These are phyloP conservation scores for Drosophila erecta DNA, from an alignment of 1,140 invertebrate species.

Conservation along the genomic window DNA sequence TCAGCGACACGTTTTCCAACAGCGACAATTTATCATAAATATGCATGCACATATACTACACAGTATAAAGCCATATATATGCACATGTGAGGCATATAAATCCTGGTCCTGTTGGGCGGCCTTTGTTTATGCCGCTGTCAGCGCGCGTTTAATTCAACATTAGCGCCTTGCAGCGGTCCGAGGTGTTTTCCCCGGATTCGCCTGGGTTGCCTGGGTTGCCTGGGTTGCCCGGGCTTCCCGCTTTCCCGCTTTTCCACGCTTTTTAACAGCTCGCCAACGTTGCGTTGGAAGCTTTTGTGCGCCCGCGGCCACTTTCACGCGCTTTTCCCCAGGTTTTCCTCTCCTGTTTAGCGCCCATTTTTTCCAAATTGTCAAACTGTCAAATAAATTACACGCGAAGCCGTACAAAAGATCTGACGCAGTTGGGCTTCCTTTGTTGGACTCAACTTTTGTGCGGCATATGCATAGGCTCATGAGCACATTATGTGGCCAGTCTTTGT, in stretches of 20 bases:
- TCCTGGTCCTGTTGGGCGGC: constrained; percentile 55
- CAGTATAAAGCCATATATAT: constrained; percentile 4
- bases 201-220: neutral
- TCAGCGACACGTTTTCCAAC: constrained; percentile 72
- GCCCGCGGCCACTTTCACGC: constrained; percentile 68
- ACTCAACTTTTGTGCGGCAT: constrained; percentile 45
- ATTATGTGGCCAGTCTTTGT: constrained; percentile 59
- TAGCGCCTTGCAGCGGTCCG: constrained; percentile 76
- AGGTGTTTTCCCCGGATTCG: constrained; percentile 27
- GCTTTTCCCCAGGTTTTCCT: constrained; percentile 45
- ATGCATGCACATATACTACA: constrained; percentile 45
- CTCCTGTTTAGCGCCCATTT: constrained; percentile 31
- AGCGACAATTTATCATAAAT: constrained; percentile 78
- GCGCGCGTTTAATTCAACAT: constrained; percentile 80
- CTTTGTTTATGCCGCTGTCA: constrained; percentile 78
- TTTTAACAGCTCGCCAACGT: constrained; percentile 17
- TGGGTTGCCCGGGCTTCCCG: constrained; percentile 19
- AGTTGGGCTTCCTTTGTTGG: constrained; percentile 57
- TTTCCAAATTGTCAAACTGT: constrained; percentile 79
- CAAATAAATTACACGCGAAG: constrained; percentile 76
- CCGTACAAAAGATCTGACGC: constrained; percentile 62
- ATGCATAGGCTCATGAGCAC: constrained; percentile 34
- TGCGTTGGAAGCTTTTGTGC: constrained; percentile 57
- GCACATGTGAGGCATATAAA: constrained; percentile 54
- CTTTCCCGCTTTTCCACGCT: constrained; percentile 19